phyloP scores from a whole-genome alignment of 2,888 invertebrate species.

The Polylopha cassiicola region DNA sequence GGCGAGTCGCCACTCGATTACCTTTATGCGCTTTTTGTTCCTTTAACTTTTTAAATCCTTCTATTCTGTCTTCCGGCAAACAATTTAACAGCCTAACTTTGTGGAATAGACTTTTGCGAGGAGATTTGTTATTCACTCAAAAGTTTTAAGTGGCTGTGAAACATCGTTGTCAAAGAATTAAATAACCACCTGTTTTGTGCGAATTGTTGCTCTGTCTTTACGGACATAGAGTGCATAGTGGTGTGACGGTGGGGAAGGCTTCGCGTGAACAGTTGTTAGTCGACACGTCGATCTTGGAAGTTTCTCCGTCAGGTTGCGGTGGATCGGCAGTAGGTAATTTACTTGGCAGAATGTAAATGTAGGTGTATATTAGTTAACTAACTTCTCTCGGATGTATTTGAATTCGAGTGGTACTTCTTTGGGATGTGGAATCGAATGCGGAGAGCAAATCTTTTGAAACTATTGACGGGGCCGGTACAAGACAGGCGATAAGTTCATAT shows the following conservation, averaged over 20 bases:
- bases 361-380: constrained; percentile 29
- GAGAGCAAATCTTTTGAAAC: no score
- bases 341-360: constrained; percentile 45
- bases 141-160: constrained; percentile 76
- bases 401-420: no score
- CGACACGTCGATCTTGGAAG: constrained; percentile 54
- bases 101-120: constrained; percentile 66
- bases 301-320: constrained; percentile 52
- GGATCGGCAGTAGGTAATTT: constrained; percentile 45
- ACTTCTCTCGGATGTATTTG: no score
- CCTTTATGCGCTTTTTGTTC: constrained; percentile 55
- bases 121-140: constrained; percentile 75
- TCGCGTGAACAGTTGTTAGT: constrained; percentile 48
- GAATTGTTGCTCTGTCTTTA: constrained; percentile 37
- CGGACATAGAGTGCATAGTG: constrained; percentile 41
- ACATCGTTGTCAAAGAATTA: constrained; percentile 70
- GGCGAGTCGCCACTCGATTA: constrained; percentile 35
- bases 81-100: constrained; percentile 71
- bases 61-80: constrained; percentile 60
- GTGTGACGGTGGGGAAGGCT: constrained; percentile 32
- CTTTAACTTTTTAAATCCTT: constrained; percentile 61
- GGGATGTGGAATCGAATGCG: no score
- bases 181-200: constrained; percentile 44
- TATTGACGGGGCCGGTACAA: constrained; percentile 3
- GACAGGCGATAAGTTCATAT: constrained; percentile 1